A percentile compares a stretch with the other conserved stretches of the same genome.
Evolutionary conservation across 2,797 vertebrate genomes (phyloP).

Genomic region (Leucoraja ocellata): DNA sequence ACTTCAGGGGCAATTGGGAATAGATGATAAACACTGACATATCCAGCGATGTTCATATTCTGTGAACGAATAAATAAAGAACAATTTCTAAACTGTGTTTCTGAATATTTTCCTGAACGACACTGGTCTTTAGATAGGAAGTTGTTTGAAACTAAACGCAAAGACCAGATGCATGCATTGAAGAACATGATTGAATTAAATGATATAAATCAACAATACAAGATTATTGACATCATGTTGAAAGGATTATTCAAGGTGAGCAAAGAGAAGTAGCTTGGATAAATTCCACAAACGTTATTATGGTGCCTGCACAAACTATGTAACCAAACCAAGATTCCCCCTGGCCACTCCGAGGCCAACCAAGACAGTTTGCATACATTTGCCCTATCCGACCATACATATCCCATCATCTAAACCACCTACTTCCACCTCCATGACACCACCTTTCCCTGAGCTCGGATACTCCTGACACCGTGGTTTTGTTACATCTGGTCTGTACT

Average conservation of each 20-base stretch:
- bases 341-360: not conserved
- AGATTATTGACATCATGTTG: conserved; percentile 98
- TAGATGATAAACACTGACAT: too few relatives aligned
- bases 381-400: not conserved
- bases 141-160: conserved; percentile 91
- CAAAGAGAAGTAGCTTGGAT: not conserved
- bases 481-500: not conserved
- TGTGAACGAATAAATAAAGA: not conserved
- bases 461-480: not conserved
- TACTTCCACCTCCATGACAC: not conserved
- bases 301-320: not conserved
- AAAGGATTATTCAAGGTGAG: conserved; percentile 93
- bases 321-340: not conserved
- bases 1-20: too few relatives aligned
- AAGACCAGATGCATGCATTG: conserved; percentile 87
- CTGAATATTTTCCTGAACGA: not conserved
- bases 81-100: not conserved
- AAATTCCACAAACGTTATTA: too few relatives aligned
- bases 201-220: conserved; percentile 94
- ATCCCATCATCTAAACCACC: not conserved
- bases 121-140: conserved; percentile 74
- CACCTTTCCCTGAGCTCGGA: not conserved
- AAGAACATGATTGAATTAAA: conserved; percentile 93
- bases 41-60: too few relatives aligned
- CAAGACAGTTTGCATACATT: too few relatives aligned